These are phyloP conservation scores for Zosterops pallidus DNA, from an alignment of 2,113 vertebrate species.

Conservation along the genomic window DNA sequence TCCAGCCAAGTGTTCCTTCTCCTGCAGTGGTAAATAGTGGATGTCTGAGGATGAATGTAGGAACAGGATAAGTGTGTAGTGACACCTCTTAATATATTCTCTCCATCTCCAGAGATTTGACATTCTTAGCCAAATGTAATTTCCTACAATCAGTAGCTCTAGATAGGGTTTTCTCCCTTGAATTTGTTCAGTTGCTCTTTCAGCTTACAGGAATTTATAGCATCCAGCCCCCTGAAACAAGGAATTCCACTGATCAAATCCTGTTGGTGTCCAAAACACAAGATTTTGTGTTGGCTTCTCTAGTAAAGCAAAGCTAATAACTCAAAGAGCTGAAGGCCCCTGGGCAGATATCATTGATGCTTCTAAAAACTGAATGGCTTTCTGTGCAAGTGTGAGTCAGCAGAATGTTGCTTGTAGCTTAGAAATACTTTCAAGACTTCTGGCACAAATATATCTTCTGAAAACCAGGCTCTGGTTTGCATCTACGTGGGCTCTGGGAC, in stretches of 20 bases:
- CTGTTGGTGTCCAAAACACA: neutral
- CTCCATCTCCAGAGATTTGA: neutral
- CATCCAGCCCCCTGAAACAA: neutral
- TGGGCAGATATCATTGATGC: neutral
- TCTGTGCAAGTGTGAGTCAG: slow-evolving; percentile 12
- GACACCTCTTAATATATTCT: neutral
- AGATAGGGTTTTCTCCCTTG: neutral
- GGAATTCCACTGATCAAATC: neutral
- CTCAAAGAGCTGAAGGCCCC: neutral
- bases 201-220: neutral
- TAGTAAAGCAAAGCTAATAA: neutral
- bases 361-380: slow-evolving; percentile 26
- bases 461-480: neutral
- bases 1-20: neutral
- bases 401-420: neutral
- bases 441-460: neutral
- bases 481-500: neutral
- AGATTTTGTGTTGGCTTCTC: neutral
- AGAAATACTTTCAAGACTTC: slow-evolving; percentile 12
- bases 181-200: neutral
- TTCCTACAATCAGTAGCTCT: neutral
- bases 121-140: neutral
- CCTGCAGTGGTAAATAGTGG: neutral
- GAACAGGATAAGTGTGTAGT: neutral
- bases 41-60: neutral